Conservation (phyloP, 2,888 invertebrate species). For the Andrena minutula region DNA sequence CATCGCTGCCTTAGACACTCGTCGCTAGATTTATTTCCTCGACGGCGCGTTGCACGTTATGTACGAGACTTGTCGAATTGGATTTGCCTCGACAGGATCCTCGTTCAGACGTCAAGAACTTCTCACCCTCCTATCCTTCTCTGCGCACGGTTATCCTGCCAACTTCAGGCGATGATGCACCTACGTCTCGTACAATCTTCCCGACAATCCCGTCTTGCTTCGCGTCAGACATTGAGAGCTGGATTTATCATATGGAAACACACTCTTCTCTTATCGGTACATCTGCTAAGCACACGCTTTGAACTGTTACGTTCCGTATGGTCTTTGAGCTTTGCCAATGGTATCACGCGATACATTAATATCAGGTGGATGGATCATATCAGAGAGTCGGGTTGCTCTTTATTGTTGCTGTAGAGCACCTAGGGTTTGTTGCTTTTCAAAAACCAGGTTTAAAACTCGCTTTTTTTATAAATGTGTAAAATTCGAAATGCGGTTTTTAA, state of each 20-base stretch:
- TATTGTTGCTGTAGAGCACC: not conserved
- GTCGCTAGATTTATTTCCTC: conserved; percentile 64
- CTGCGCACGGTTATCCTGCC: conserved; percentile 54
- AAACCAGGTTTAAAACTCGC: not conserved
- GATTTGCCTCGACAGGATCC: conserved; percentile 61
- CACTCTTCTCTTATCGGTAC: conserved; percentile 37
- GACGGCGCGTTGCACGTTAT: conserved; percentile 44
- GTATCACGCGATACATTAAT: not conserved
- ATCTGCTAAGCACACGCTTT: not conserved
- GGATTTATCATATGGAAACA: conserved; percentile 50
- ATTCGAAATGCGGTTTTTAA: too few relatives aligned
- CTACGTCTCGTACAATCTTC: conserved; percentile 43
- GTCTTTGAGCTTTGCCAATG: not conserved
- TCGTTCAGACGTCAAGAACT: conserved; percentile 59
- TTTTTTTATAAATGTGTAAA: too few relatives aligned
- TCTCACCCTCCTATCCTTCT: conserved; percentile 13
- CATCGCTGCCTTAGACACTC: conserved; percentile 52
- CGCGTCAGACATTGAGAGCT: conserved; percentile 35
- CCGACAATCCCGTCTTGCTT: conserved; percentile 22
- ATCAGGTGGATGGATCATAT: not conserved
- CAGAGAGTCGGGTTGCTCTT: not conserved
- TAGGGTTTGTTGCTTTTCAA: not conserved
- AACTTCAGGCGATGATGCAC: conserved; percentile 57
- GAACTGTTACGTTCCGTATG: not conserved
- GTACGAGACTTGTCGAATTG: conserved; percentile 56